These are phyloP conservation scores for Myotis pilosus DNA, from an alignment of 2,797 vertebrate species.

Conservation along the genomic window DNA sequence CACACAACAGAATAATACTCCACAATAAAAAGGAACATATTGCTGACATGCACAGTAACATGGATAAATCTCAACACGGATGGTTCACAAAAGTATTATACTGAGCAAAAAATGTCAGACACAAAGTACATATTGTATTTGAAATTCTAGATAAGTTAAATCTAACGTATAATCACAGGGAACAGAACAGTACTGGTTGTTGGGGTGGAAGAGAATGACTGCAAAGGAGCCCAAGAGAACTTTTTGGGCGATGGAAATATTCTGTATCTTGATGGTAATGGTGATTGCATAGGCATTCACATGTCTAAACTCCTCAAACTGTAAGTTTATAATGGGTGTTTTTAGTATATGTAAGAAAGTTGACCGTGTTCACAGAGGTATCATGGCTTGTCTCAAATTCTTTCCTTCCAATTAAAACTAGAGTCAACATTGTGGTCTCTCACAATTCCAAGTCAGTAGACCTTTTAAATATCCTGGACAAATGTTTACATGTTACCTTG, in stretches of 20 bases:
- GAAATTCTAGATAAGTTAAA: constrained; percentile 5
- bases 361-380: not conserved
- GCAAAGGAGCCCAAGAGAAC: not conserved
- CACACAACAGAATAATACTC: not conserved
- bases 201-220: not conserved
- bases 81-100: not conserved
- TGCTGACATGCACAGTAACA: not conserved
- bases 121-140: not conserved
- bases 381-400: not conserved
- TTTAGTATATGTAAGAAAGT: constrained; percentile 9
- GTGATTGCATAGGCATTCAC: not conserved
- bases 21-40: not conserved
- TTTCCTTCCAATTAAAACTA: constrained; percentile 9
- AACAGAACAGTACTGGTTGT: not conserved
- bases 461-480: not conserved
- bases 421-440: not conserved
- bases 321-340: not conserved
- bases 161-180: not conserved
- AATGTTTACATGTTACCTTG: constrained; percentile 15
- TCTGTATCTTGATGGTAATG: not conserved
- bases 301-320: constrained; percentile 9
- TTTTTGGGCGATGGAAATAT: not conserved
- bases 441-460: not conserved
- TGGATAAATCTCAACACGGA: not conserved
- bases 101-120: not conserved